Evolutionary conservation across 2,888 invertebrate genomes (phyloP).

Genomic region (Unio delphinus): DNA sequence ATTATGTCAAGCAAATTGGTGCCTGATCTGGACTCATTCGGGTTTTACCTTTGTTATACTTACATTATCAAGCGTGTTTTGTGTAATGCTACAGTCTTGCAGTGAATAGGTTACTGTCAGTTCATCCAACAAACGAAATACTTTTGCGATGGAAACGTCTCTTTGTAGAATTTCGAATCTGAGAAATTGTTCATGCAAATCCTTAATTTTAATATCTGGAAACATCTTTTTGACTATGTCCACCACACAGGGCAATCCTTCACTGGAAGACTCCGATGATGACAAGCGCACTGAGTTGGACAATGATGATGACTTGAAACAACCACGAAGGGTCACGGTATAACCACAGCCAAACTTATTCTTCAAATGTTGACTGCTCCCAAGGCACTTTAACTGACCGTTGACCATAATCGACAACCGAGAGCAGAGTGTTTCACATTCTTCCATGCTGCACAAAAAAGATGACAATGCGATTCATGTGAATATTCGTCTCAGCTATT

Average conservation of each 20-base stretch:
- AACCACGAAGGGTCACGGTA: constrained; percentile 64
- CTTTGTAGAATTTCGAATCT: constrained; percentile 67
- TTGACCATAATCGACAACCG: constrained; percentile 85
- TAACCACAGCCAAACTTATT: constrained; percentile 73
- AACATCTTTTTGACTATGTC: constrained; percentile 32
- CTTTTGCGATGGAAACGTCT: constrained; percentile 57
- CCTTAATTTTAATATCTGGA: constrained; percentile 69
- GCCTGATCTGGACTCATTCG: too few species aligned
- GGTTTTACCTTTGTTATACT: constrained; percentile 28
- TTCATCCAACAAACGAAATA: constrained; percentile 68
- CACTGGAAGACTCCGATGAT: too few species aligned
- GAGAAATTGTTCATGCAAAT: constrained; percentile 69
- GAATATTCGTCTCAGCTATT: background rate
- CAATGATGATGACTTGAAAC: too few species aligned
- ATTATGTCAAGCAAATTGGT: too few species aligned
- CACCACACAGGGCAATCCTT: too few species aligned
- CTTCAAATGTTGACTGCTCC: constrained; percentile 82
- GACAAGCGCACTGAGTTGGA: too few species aligned
- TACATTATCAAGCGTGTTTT: constrained; percentile 72
- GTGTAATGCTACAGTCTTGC: constrained; percentile 71
- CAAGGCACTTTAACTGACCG: constrained; percentile 83
- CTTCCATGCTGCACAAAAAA: constrained; percentile 82
- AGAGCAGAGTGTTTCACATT: constrained; percentile 86
- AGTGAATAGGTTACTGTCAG: constrained; percentile 60
- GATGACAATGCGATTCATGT: background rate